Conservation (phyloP, 64 coral and sea anemone genomes). For the Montipora sp. region DNA sequence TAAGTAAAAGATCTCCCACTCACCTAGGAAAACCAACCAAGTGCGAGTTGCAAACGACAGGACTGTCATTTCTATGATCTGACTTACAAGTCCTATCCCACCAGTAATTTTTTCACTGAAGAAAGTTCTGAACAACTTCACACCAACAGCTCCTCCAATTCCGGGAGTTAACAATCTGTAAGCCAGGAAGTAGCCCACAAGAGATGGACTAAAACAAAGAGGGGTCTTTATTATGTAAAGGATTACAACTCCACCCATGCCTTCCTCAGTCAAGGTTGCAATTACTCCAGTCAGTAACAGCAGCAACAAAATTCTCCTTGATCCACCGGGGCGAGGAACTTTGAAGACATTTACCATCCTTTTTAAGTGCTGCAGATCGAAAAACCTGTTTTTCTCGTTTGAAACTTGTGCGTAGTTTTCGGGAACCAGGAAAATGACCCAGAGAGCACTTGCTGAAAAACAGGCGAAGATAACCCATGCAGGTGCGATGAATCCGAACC, state of each 20-base stretch:
- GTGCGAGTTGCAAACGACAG: conserved; percentile 50
- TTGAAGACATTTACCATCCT: conserved; percentile 40
- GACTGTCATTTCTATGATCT: conserved; percentile 23
- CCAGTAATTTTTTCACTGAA: conserved; percentile 53
- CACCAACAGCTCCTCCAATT: conserved; percentile 71
- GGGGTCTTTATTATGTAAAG: conserved; percentile 83
- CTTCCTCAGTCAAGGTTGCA: not conserved
- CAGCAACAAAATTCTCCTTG: conserved; percentile 52
- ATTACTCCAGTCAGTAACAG: conserved; percentile 36
- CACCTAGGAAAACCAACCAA: conserved; percentile 63
- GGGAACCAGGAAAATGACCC: conserved; percentile 65
- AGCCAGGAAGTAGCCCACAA: conserved; percentile 80
- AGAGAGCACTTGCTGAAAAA: conserved; percentile 26
- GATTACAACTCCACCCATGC: conserved; percentile 14
- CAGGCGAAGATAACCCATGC: conserved; percentile 79
- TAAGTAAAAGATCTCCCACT: conserved; percentile 2
- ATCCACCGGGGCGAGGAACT: not conserved
- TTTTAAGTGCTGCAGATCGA: conserved; percentile 26
- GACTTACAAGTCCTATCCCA: conserved; percentile 48
- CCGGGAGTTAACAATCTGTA: conserved; percentile 59
- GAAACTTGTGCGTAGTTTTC: conserved; percentile 46
- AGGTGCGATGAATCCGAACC: conserved; percentile 67
- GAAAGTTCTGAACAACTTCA: conserved; percentile 66
- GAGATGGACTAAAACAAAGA: conserved; percentile 77
- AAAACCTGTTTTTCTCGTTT: conserved; percentile 31